A percentile compares a stretch with the other conserved stretches of the same genome.
phyloP scores from a whole-genome alignment of 2,888 invertebrate species.

The Tenthredo mesomela region DNA sequence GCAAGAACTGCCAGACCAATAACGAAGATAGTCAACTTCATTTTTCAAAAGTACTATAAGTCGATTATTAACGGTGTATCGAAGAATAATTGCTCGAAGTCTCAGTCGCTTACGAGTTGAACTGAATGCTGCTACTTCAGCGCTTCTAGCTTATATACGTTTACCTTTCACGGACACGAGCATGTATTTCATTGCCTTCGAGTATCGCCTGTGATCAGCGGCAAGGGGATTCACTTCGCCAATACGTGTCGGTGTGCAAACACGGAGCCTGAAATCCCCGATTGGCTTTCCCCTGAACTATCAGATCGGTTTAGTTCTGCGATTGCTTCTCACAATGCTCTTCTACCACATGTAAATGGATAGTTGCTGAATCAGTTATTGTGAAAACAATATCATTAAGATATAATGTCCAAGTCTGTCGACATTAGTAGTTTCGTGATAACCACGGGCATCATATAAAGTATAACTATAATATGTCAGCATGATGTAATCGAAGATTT shows the following conservation, averaged over 20 bases:
- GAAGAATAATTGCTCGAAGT: not conserved
- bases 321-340: not conserved
- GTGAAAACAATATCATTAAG: not conserved
- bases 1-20: slow-evolving; percentile 18
- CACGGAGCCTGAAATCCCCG: not conserved
- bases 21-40: slow-evolving; percentile 21
- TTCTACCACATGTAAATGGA: not conserved
- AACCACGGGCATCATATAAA: not conserved
- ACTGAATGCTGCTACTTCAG: not conserved
- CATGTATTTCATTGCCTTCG: not conserved
- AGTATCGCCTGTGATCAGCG: not conserved
- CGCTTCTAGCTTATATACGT: slow-evolving; percentile 11
- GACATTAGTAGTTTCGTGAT: not conserved
- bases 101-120: not conserved
- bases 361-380: not conserved
- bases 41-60: not conserved
- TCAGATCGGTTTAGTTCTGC: not conserved
- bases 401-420: not conserved
- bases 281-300: slow-evolving; percentile 9
- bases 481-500: not conserved
- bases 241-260: not conserved
- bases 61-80: not conserved
- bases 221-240: not conserved
- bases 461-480: not conserved
- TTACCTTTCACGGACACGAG: not conserved